phyloP scores from a whole-genome alignment of 2,797 vertebrate genomes.

The Rhabdomys pumilio region DNA sequence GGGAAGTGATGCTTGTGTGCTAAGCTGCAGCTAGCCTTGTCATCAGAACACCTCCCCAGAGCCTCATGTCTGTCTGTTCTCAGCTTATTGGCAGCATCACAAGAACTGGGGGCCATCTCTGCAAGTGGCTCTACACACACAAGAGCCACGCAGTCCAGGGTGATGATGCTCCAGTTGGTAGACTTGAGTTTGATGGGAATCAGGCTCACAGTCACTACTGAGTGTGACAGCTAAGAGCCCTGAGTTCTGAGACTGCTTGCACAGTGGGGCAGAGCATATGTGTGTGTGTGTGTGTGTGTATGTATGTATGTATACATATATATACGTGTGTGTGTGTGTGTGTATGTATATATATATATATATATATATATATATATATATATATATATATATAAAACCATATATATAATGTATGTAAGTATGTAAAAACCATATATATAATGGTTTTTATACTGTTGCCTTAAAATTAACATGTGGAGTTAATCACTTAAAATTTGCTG shows the following conservation, averaged over 20 bases:
- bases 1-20: not conserved
- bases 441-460: not conserved
- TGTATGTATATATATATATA: too few relatives aligned
- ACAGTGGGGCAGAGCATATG: not conserved
- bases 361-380: too few relatives aligned
- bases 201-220: not conserved
- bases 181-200: not conserved
- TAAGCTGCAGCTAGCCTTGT: not conserved
- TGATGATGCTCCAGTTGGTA: not conserved
- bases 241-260: not conserved
- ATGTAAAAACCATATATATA: too few relatives aligned
- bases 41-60: not conserved
- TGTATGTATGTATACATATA: too few relatives aligned
- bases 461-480: constrained; percentile 34
- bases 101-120: not conserved
- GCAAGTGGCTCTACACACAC: not conserved
- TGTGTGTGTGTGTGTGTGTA: too few relatives aligned
- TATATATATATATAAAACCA: too few relatives aligned
- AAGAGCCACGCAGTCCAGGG: not conserved
- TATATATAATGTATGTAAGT: not conserved
- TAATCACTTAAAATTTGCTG: constrained; percentile 15
- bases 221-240: not conserved
- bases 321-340: too few relatives aligned
- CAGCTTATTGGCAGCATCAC: not conserved
- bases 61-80: not conserved